Conservation (phyloP, 2,797 vertebrate species). For the Taenioides sp. region DNA sequence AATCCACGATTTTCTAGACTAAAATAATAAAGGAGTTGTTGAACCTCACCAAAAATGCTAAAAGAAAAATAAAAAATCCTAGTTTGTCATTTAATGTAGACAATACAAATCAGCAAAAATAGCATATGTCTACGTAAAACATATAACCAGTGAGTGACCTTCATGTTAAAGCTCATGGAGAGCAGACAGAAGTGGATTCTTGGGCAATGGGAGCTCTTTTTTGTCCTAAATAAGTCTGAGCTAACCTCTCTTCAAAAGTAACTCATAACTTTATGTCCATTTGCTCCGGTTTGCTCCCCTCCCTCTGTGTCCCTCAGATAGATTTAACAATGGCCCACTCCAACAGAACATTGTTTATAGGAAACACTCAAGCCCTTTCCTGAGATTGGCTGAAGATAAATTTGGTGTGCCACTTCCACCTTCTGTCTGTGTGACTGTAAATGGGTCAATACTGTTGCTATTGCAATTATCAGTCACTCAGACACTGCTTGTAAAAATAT, state of each 20-base stretch:
- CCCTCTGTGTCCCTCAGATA: conserved; percentile 25
- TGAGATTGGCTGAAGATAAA: conserved; percentile 32
- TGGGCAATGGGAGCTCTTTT: conserved; percentile 16
- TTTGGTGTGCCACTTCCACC: conserved; percentile 24
- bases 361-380: conserved; percentile 70
- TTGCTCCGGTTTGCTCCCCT: conserved; percentile 16
- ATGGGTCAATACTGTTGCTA: conserved; percentile 6
- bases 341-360: conserved; percentile 38
- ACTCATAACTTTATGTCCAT: conserved; percentile 3
- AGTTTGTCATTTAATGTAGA: conserved; percentile 3
- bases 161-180: conserved; percentile 53
- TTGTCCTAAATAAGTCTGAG: conserved; percentile 6
- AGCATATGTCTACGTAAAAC: not conserved
- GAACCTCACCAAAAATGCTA: conserved; percentile 6
- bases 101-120: not conserved
- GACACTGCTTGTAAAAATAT: not conserved
- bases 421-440: conserved; percentile 31
- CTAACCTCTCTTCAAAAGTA: conserved; percentile 18
- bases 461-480: conserved; percentile 4
- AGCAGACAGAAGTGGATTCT: conserved; percentile 5
- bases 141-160: not conserved
- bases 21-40: conserved; percentile 43
- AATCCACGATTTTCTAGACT: conserved; percentile 89
- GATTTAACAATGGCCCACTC: conserved; percentile 54
- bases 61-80: not conserved